Percentiles rank a stretch among this genome's conserved stretches.
These are phyloP conservation scores for Lomographa bimaculata DNA, from an alignment of 2,888 invertebrate species.

Conservation along the genomic window DNA sequence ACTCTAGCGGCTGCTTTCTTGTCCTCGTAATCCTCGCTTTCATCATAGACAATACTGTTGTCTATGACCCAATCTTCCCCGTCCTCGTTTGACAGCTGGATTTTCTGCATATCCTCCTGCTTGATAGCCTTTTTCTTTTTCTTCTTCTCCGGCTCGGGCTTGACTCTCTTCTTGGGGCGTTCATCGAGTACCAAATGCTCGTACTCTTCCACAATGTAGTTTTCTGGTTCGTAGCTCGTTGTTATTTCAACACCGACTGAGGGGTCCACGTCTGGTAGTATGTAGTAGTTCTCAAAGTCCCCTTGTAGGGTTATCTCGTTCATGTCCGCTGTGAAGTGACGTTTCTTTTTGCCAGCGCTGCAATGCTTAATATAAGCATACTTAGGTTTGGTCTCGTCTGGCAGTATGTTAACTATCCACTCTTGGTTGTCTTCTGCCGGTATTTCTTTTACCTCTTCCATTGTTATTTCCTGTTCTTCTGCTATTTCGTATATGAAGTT, in stretches of 20 bases:
- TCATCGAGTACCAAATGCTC: constrained; percentile 67
- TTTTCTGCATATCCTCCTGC: constrained; percentile 25
- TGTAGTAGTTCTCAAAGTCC: constrained; percentile 76
- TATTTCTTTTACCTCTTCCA: constrained; percentile 74
- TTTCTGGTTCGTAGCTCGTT: constrained; percentile 72
- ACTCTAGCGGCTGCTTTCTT: constrained; percentile 63
- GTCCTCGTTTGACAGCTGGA: constrained; percentile 33
- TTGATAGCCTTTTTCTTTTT: constrained; percentile 46
- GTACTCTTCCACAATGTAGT: constrained; percentile 70
- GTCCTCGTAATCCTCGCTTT: constrained; percentile 66
- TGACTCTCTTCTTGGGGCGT: constrained; percentile 55
- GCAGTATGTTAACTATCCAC: constrained; percentile 73
- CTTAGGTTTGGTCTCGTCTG: constrained; percentile 63
- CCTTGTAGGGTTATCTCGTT: constrained; percentile 69
- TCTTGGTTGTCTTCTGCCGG: constrained; percentile 53
- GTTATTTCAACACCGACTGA: constrained; percentile 71
- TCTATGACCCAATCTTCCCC: constrained; percentile 70
- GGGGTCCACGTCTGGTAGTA: constrained; percentile 72
- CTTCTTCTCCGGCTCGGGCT: constrained; percentile 50
- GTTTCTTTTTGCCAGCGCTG: constrained; percentile 64
- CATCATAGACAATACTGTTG: constrained; percentile 61
- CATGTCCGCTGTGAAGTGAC: constrained; percentile 73
- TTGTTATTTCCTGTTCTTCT: constrained; percentile 73
- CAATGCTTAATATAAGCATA: constrained; percentile 76
- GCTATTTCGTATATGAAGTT: constrained; percentile 79